Percentiles rank a stretch among this genome's conserved stretches.
Evolutionary conservation across 1,140 invertebrate genomes (phyloP).

Genomic region (Papilio machaon): DNA sequence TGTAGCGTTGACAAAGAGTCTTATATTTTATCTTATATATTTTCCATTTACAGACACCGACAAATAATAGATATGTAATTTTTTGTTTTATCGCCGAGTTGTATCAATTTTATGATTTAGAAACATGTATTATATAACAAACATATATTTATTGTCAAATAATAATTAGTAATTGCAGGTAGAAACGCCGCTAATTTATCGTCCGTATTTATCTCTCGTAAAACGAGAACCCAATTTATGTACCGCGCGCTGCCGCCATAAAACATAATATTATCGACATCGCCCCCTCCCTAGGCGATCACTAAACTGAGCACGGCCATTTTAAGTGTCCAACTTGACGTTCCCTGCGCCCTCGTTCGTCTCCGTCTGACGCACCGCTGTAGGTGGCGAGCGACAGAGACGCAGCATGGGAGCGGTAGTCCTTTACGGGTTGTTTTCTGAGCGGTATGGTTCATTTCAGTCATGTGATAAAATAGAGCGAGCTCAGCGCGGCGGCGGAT

Average conservation of each 20-base stretch:
- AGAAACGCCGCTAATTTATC: constrained; percentile 71
- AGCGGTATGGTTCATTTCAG: constrained; percentile 36
- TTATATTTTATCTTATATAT: too few relatives aligned
- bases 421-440: constrained; percentile 41
- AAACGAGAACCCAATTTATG: constrained; percentile 78
- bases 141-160: too few relatives aligned
- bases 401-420: constrained; percentile 59
- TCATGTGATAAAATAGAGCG: constrained; percentile 26
- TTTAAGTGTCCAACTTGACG: constrained; percentile 75
- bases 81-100: too few relatives aligned
- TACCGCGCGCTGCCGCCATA: constrained; percentile 68
- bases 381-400: constrained; percentile 48
- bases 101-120: too few relatives aligned
- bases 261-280: constrained; percentile 81
- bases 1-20: too few relatives aligned
- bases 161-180: constrained; percentile 37
- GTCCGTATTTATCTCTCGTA: constrained; percentile 73
- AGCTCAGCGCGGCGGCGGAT: neutral
- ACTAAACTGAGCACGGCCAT: constrained; percentile 80
- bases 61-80: too few relatives aligned
- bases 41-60: too few relatives aligned
- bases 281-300: constrained; percentile 78
- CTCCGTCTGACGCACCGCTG: constrained; percentile 14
- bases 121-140: too few relatives aligned
- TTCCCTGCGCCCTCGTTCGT: constrained; percentile 54